Evolutionary conservation across 2,797 vertebrate genomes (phyloP).

Genomic region (Xiphophorus birchmanni): DNA sequence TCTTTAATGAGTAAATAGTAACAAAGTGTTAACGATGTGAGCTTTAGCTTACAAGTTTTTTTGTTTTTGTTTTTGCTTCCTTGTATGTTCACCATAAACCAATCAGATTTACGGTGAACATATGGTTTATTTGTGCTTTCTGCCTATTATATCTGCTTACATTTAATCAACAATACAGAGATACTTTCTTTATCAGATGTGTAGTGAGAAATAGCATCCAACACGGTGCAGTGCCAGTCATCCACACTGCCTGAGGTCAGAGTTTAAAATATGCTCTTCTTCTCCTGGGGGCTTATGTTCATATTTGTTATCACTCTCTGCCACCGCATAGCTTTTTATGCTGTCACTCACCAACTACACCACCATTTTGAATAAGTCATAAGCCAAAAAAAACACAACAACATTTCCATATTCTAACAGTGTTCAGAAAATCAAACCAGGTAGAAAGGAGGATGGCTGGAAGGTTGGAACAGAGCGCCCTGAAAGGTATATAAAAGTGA

Average conservation of each 20-base stretch:
- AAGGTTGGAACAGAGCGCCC: neutral
- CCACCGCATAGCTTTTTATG: slow-evolving; percentile 45
- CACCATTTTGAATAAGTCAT: slow-evolving; percentile 49
- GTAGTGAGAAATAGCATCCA: slow-evolving; percentile 27
- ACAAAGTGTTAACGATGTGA: neutral
- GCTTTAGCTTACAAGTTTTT: neutral
- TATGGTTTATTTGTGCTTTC: neutral
- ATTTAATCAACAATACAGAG: neutral
- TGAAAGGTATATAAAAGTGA: neutral
- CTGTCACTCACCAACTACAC: slow-evolving; percentile 19
- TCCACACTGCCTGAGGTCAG: slow-evolving; percentile 19
- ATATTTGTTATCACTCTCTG: slow-evolving; percentile 28
- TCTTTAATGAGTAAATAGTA: neutral
- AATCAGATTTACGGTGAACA: neutral
- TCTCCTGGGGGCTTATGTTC: slow-evolving; percentile 39
- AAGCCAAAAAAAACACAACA: neutral
- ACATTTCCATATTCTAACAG: neutral
- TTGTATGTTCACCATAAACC: neutral
- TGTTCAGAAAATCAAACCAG: slow-evolving; percentile 66
- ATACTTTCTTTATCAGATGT: neutral
- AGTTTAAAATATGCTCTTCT: slow-evolving; percentile 7
- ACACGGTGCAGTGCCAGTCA: slow-evolving; percentile 47
- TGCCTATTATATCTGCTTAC: neutral
- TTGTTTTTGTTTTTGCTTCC: neutral
- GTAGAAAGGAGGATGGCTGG: neutral